Evolutionary conservation across 2,888 invertebrate species (phyloP).

Genomic region (Monochamus alternatus): DNA sequence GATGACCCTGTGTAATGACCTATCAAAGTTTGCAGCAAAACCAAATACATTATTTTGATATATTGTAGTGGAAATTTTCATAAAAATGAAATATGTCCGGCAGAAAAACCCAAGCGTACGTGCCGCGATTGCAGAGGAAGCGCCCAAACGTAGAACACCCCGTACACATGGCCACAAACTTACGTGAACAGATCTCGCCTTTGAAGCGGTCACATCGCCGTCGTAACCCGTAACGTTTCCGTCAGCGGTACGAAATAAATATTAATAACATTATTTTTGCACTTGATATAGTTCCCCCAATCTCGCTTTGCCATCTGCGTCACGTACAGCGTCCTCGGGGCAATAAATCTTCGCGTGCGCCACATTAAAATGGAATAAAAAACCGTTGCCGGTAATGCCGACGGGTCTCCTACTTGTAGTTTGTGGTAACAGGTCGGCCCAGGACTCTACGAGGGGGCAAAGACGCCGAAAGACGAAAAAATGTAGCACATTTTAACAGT

Average conservation of each 20-base stretch:
- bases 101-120: no score
- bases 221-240: conserved; percentile 12
- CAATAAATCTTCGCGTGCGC: conserved; percentile 32
- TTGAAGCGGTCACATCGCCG: neutral
- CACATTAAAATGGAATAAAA: conserved; percentile 34
- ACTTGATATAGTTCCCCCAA: conserved; percentile 29
- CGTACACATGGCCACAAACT: no score
- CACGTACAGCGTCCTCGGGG: conserved; percentile 25
- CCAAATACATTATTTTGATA: no score
- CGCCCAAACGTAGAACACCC: no score
- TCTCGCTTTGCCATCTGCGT: conserved; percentile 15
- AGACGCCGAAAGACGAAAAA: neutral
- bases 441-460: neutral
- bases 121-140: no score
- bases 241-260: conserved; percentile 23
- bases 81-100: no score
- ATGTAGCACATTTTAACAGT: neutral
- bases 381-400: conserved; percentile 26
- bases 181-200: neutral
- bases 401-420: neutral
- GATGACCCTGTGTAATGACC: no score
- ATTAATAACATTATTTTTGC: conserved; percentile 35
- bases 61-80: no score
- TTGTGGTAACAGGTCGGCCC: neutral
- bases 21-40: no score